Evolutionary conservation across 2,797 vertebrate species (phyloP), one percentile per base, ranked within the genome.

Genomic region (Vultur gryphus): DNA sequence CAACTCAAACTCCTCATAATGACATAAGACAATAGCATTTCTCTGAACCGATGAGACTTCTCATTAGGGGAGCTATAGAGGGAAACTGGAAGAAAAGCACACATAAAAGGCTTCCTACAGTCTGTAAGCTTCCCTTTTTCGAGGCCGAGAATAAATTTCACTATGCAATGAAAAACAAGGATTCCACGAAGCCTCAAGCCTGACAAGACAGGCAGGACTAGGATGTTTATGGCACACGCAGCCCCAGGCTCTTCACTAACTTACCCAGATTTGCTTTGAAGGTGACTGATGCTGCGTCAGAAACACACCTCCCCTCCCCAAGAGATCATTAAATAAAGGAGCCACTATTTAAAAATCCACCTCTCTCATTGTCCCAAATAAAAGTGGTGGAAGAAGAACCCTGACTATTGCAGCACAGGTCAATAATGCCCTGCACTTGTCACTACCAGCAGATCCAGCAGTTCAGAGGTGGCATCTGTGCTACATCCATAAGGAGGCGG

Each of bases 101-200:
- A 61, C 43, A 43, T 33, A 57, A 87, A 85, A 88, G 26, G 11
- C 15, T 21, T 85, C 78, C 48, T 83, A 64, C 2, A 0, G 37
- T 35, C 84, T 67, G 48, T 18, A 58, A 73, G 44, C 23, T 61
- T 93, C 85, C 48, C 52, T 58, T 72, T 82, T 81, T 59, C 28
- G 23, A 59, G 55, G 52, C 48, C 77, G 37, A 93, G 64, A 94
- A 87, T 70, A 84, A 72, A 76, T 85, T 87, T 73, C 69, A 87
- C 51, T 25, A 33, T 5, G 18, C 24, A 82, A 35, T 17, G 35
- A 71, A 76, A 95, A 84, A 39, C 21, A 37, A 83, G 29, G 31
- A 84, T 75, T 87, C 57, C 46, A 43, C 0, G 4, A 85, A 91
- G 59, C 54, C 69, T 72, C 35, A 62, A 77, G 49, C 37, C 64